A percentile compares a stretch with the other conserved stretches of the same genome.
These are phyloP conservation scores for Nephrotoma flavescens DNA, from an alignment of 2,888 invertebrate species.

Conservation along the genomic window DNA sequence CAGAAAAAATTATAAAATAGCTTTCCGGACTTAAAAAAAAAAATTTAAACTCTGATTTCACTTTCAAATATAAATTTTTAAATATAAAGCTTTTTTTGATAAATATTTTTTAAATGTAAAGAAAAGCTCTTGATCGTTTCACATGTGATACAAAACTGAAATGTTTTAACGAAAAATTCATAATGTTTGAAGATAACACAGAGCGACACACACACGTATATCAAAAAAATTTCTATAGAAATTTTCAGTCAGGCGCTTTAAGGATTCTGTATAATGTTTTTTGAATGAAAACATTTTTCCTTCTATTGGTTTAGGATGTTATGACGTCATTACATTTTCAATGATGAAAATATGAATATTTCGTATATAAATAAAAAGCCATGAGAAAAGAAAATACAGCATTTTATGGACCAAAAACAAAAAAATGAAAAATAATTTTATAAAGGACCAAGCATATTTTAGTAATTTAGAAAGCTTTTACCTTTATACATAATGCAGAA, in stretches of 20 bases:
- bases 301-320: conserved; percentile 4
- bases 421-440: no score
- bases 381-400: neutral
- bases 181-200: neutral
- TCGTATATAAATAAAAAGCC: neutral
- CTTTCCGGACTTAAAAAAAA: neutral
- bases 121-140: neutral
- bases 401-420: neutral
- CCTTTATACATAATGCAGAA: neutral
- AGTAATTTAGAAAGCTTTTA: neutral
- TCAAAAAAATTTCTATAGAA: neutral
- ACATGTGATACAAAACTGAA: conserved; percentile 5
- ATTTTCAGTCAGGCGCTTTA: conserved; percentile 4
- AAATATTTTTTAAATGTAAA: neutral
- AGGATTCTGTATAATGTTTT: conserved; percentile 4
- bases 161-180: neutral
- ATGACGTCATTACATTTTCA: conserved; percentile 6
- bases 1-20: neutral
- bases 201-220: neutral
- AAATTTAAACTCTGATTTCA: neutral
- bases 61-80: neutral
- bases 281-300: conserved; percentile 4
- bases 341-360: neutral
- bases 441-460: no score
- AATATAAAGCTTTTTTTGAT: neutral